These are phyloP conservation scores for Diaphora mendica DNA, from an alignment of 2,888 invertebrate genomes.

Conservation along the genomic window DNA sequence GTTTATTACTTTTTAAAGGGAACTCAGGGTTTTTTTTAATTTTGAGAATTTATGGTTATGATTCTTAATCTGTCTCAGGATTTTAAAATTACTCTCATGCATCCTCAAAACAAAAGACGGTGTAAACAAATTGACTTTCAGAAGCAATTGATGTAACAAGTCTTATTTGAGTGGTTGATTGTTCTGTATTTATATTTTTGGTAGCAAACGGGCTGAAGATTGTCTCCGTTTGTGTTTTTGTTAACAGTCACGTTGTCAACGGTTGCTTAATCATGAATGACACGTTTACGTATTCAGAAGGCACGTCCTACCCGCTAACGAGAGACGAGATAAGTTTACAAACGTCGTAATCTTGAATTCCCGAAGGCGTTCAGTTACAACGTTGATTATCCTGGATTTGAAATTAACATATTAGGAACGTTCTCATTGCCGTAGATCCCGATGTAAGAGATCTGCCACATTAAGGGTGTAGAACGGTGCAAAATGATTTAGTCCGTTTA, in stretches of 20 bases:
- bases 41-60: too few relatives aligned
- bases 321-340: conserved; percentile 84
- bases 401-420: conserved; percentile 80
- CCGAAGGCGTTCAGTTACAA: conserved; percentile 74
- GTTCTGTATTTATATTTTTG: conserved; percentile 50
- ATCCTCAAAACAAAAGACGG: background rate
- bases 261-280: conserved; percentile 82
- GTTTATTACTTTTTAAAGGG: too few relatives aligned
- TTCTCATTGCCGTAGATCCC: conserved; percentile 34
- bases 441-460: conserved; percentile 44
- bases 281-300: conserved; percentile 82
- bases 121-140: conserved; percentile 37
- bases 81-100: background rate
- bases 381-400: conserved; percentile 82
- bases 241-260: conserved; percentile 76
- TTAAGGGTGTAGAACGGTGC: conserved; percentile 22
- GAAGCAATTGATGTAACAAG: conserved; percentile 34
- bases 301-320: conserved; percentile 79
- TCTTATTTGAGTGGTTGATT: conserved; percentile 46
- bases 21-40: too few relatives aligned
- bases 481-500: conserved; percentile 28
- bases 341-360: conserved; percentile 81
- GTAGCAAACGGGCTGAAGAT: conserved; percentile 58
- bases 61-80: background rate
- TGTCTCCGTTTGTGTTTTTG: conserved; percentile 70